phyloP scores from a whole-genome alignment of 2,888 invertebrate species.

The Chamaedrilus cognettii region DNA sequence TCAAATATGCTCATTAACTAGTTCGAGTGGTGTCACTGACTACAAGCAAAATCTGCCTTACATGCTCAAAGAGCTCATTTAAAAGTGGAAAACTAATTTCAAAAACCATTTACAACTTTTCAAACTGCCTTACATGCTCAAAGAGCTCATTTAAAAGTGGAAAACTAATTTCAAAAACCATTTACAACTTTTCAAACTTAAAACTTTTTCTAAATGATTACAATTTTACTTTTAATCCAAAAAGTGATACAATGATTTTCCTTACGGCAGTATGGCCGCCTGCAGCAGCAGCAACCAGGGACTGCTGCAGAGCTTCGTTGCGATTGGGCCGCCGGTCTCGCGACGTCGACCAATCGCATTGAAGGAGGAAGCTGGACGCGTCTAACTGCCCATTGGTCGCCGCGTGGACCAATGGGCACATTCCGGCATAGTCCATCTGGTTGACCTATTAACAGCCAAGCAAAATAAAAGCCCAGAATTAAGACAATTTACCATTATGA shows the following conservation, averaged over 20 bases:
- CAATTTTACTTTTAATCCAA: too few species aligned
- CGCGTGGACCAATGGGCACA: conserved; percentile 83
- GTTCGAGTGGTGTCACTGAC: too few species aligned
- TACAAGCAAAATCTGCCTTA: too few species aligned
- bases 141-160: not conserved
- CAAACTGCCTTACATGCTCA: too few species aligned
- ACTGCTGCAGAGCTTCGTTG: conserved; percentile 81
- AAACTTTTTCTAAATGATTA: too few species aligned
- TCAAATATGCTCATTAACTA: too few species aligned
- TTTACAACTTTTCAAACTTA: not conserved
- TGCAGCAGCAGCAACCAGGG: conserved; percentile 79
- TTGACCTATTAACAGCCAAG: conserved; percentile 46
- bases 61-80: too few species aligned
- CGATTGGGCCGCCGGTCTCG: conserved; percentile 48
- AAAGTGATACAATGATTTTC: too few species aligned
- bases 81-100: too few species aligned
- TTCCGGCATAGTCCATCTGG: conserved; percentile 54
- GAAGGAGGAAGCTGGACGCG: conserved; percentile 83
- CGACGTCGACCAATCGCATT: conserved; percentile 76
- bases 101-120: too few species aligned
- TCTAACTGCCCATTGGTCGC: conserved; percentile 84
- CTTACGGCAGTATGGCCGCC: conserved; percentile 19
- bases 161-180: conserved; percentile 1
- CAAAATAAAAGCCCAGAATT: too few species aligned
- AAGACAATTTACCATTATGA: too few species aligned